A percentile compares a stretch with the other conserved stretches of the same genome.
Conservation (phyloP, 1,140 invertebrate species). For the Apis laboriosa region DNA sequence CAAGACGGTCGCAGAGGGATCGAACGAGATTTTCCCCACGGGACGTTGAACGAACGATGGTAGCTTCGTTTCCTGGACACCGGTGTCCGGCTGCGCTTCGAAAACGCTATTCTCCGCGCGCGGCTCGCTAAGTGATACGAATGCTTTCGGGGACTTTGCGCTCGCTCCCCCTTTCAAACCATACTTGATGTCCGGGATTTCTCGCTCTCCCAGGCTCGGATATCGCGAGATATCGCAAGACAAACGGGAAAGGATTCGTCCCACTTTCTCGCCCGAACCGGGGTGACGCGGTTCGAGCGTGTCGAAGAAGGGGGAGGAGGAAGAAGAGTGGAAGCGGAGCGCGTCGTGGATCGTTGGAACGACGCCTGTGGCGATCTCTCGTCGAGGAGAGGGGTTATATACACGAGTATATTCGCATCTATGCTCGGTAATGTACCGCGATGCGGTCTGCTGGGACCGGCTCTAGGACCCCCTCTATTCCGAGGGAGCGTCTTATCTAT, state of each 20-base stretch:
- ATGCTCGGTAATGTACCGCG: conserved; percentile 58
- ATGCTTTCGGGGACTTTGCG: conserved; percentile 69
- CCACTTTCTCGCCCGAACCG: too few species aligned
- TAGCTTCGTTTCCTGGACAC: neutral
- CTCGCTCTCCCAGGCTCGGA: neutral
- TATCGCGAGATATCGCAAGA: too few species aligned
- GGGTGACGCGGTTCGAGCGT: too few species aligned
- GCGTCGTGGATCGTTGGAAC: conserved; percentile 17
- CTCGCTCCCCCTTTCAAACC: conserved; percentile 67
- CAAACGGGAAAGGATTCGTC: too few species aligned
- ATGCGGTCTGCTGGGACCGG: conserved; percentile 63
- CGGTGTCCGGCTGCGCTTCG: neutral
- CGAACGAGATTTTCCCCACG: conserved; percentile 53
- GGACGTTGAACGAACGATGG: conserved; percentile 10
- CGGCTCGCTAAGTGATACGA: conserved; percentile 74
- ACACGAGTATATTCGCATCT: conserved; percentile 23
- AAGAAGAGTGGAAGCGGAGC: too few species aligned
- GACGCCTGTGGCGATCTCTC: conserved; percentile 26
- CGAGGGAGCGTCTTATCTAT: conserved; percentile 61
- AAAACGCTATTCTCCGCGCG: conserved; percentile 1
- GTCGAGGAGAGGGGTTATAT: conserved; percentile 8
- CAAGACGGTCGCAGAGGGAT: neutral
- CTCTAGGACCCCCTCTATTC: conserved; percentile 45
- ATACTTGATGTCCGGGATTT: conserved; percentile 74
- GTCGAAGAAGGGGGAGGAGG: too few species aligned